Conservation (phyloP, 2,113 vertebrate genomes). For the Sprattus sprattus region DNA sequence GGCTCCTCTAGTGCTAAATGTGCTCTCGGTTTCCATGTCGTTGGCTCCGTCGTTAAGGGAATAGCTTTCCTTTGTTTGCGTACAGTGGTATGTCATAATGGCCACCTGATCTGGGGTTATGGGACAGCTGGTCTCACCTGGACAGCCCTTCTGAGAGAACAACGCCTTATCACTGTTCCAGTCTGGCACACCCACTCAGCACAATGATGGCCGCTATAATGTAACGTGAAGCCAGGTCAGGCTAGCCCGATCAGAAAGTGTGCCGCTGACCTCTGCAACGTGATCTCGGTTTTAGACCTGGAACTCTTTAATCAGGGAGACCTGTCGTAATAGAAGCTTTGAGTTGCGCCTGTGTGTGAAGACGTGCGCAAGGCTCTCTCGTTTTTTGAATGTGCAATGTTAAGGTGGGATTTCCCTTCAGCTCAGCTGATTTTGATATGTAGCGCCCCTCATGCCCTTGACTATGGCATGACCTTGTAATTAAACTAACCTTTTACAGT, state of each 20-base stretch:
- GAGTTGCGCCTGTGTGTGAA: conserved; percentile 18
- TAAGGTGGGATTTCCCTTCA: not conserved
- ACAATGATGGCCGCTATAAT: conserved; percentile 41
- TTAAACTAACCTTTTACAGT: no score
- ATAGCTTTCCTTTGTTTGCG: not conserved
- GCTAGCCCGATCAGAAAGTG: not conserved
- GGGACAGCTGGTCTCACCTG: conserved; percentile 27
- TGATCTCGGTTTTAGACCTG: not conserved
- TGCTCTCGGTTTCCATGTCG: not conserved
- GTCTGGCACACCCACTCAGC: conserved; percentile 18
- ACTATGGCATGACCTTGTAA: no score
- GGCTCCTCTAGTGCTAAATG: not conserved
- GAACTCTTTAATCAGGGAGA: not conserved
- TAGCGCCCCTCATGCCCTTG: no score
- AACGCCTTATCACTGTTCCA: conserved; percentile 29
- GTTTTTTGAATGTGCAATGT: not conserved
- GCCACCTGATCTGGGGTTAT: not conserved
- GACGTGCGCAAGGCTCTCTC: conserved; percentile 19
- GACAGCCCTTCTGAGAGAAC: not conserved
- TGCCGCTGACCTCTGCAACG: not conserved
- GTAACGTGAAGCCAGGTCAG: not conserved
- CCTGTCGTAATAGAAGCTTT: conserved; percentile 24
- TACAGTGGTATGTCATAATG: not conserved
- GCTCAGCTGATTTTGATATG: not conserved
- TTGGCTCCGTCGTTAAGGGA: not conserved